Evolutionary conservation across 2,113 vertebrate species (phyloP).

Genomic region (Tursiops truncatus): DNA sequence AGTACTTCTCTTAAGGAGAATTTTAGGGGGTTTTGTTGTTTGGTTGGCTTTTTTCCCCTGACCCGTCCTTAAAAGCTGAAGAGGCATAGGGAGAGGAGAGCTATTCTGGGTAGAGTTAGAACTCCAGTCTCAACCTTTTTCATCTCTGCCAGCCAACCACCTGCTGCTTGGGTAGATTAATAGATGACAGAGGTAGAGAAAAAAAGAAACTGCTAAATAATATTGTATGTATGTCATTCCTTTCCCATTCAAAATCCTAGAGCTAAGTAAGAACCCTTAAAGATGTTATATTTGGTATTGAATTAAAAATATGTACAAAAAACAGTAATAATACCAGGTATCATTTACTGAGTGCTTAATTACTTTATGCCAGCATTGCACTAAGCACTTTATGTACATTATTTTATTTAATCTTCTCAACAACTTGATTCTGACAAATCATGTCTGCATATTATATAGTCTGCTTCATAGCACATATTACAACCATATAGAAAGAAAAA

Average conservation of each 20-base stretch:
- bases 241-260: conserved; percentile 41
- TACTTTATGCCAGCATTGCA: background rate
- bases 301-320: conserved; percentile 26
- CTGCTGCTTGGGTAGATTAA: conserved; percentile 9
- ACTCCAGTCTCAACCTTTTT: background rate
- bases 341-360: background rate
- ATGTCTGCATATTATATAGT: background rate
- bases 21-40: background rate
- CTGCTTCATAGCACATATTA: background rate
- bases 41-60: background rate
- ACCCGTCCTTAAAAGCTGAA: background rate
- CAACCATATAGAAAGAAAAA: background rate
- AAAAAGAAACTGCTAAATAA: conserved; percentile 25
- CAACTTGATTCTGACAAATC: background rate
- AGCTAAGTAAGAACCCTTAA: background rate
- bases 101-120: conserved; percentile 2
- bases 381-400: background rate
- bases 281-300: background rate
- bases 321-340: background rate
- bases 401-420: conserved; percentile 34
- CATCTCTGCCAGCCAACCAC: background rate
- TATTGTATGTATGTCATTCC: conserved; percentile 1
- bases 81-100: background rate
- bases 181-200: background rate
- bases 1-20: conserved; percentile 30